Base-by-base conservation (phyloP, 2,888 invertebrate genomes). In the Abrostola triplasia region DNA sequence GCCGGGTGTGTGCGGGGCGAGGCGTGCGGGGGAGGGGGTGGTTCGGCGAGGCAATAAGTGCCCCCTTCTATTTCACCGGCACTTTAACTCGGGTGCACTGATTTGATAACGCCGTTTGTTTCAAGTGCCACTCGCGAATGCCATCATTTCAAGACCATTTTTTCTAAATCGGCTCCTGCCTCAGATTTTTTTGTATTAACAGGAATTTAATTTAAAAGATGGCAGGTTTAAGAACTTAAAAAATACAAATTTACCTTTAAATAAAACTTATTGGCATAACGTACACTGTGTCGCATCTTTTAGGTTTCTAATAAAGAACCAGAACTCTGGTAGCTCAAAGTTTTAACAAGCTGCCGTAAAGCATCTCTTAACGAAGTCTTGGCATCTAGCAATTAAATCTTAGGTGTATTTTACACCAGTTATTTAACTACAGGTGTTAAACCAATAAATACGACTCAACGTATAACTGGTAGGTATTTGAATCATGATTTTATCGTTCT, bases 51-150 rank as follows among this genome's bases (percentile, higher is more conserved):
- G 90, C 88, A 91, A 91, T 92, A 92, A 93, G 92, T 90, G 90
- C 90, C 92, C 87, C 91, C 90, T 88, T 88, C 90, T 92, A 92
- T 92, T 93, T 91, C 91, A 92, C 92, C 90, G 92, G 89, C 89
- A 90, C 92, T 92, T 92, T 90, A 92, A 92, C 91, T 90, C 85
- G 90, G 92, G 90, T 92, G 94, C 92, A 93, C 88, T 93, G 94
- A 93, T 94, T 94, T 93, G 93, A 93, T 93, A 94, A 93, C 92
- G 88, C 91, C 92, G 92, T 93, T 93, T 93, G 92, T 93, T 92
- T 90, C 90, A 88, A 93, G 92, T 84, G 86, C 87, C 86, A 86
- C 89, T 90, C 84, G 81, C 81, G 82, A 85, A 81, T 83, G 84
- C 88, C 87, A 90, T 89, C 89, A 88, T 89, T 90, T 86, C 80